Evolutionary conservation across 2,113 vertebrate species (phyloP).

Genomic region (Xyrauchen texanus): DNA sequence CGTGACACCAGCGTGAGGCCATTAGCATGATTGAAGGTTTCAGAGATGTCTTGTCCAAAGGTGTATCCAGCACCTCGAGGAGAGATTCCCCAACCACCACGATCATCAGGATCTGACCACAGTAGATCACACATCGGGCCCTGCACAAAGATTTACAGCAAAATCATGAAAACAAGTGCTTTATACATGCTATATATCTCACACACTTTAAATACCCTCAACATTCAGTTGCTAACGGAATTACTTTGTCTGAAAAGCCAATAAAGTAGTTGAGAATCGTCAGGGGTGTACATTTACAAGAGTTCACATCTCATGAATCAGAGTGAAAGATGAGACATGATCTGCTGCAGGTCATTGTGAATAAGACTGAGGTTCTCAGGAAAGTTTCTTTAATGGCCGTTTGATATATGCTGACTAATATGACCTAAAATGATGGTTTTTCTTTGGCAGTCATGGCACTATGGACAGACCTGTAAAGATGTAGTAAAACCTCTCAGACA

Average conservation of each 20-base stretch:
- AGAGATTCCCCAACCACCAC: conserved; percentile 91
- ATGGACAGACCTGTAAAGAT: no score
- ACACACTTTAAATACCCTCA: not conserved
- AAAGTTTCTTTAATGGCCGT: no score
- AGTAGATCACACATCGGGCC: conserved; percentile 91
- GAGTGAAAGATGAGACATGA: no score
- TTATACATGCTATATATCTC: not conserved
- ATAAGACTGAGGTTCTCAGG: no score
- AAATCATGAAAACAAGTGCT: no score
- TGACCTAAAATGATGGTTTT: no score
- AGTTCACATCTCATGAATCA: no score
- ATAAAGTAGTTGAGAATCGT: not conserved
- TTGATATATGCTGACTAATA: no score
- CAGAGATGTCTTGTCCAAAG: conserved; percentile 91
- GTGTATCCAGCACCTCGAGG: conserved; percentile 90
- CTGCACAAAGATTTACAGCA: conserved; percentile 62
- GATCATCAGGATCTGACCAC: conserved; percentile 91
- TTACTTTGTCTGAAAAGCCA: not conserved
- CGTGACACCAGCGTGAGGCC: conserved; percentile 90
- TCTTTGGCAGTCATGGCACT: no score
- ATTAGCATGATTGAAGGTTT: conserved; percentile 92
- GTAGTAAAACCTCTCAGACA: no score
- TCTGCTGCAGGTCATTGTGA: no score
- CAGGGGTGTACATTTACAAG: not conserved
- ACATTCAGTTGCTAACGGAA: not conserved